Evolutionary conservation across 2,113 vertebrate species (phyloP), one percentile per base, ranked within the genome.

Genomic region (Puma concolor): DNA sequence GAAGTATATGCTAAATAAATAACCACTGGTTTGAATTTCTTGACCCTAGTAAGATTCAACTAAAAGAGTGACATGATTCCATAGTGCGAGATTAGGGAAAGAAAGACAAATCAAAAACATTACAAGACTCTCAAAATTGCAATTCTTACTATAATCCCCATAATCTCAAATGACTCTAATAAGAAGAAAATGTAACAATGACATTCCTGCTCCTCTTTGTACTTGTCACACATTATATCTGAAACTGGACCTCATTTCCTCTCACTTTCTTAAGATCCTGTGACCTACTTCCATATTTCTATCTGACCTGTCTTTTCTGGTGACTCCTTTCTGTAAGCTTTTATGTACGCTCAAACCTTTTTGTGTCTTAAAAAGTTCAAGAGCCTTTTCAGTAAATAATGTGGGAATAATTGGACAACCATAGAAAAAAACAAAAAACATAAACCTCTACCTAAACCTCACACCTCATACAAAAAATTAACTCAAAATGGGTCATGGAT

Each of bases 131-230:
- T 94, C n/a, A 54, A 86, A 86, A 82, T 63, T 94, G 64, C 79
- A 88, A 29, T 94, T 91, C 64, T 88, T 64, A 85, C 93, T 94
- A 60, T 82, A 86, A 82, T 76, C 64, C 41, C 33, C 67, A 77
- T 83, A 97, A 90, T 91, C 52, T 52, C 85, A 93, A 88, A 48
- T 82, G 69, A 79, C 72, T 96, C 52, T 67, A 25, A 83, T 80
- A 69, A 95, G 74, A 93, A 67, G n/a, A 96, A 92, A 95, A 79
- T 76, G 36, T 94, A 48, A 69, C 50, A 66, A 54, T 41, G 71
- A 82, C 21, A 74, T 48, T 50, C 10, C 36, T 74, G 7, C 60
- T 95, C 74, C 77, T 92, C 64, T 87, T 67, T 90, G 23, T 21
- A 66, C 33, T 63, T 91, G 69, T 83, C 88, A 96, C 16, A 48